Base-by-base conservation (phyloP, 2,888 invertebrate species). In the Epirrhoe tristata region DNA sequence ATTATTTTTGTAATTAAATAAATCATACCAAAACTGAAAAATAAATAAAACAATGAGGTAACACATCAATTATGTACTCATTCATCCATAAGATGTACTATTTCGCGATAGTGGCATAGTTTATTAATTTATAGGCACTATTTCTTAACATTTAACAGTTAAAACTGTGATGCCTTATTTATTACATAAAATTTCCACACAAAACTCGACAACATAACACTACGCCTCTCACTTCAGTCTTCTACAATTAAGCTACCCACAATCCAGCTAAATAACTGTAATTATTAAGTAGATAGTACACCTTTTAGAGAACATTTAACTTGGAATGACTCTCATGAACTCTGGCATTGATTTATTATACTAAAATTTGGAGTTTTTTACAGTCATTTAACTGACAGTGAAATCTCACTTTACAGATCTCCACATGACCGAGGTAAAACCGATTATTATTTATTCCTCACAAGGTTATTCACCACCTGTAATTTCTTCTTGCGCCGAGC, bases 171-270 rank as follows among this genome's bases (percentile, higher is more conserved):
- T 82, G 85, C 81, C 83, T 79, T 52, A 61, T 76, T 74, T 77
- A 77, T 78, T 79, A 80, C 75, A 78, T 78, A 76, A 71, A 79
- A 77, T 78, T 75, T 78, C 70, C 77, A 78, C 76, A 79, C 72
- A 73, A 68, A 24, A 67, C 74, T 78, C 77, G 76, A 75, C 76
- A 77, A 75, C 76, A 77, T 75, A 75, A 77, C 78, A 75, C 78
- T 76, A 78, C 75, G 68, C 79, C 78, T 78, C 80, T 82, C 77
- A 76, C 81, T 83, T 91, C 91, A 91, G 91, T 91, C 91, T 91
- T 88, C 80, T 83, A 77, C 76, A 76, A 77, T 76, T 82, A 75
- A 72, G 72, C 71, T 81, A 80, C 81, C 79, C 70, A 55, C 39
- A 57, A 54, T 58, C 39, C 82, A 82, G 82, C 80, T 81, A 81